Evolutionary conservation across 2,797 vertebrate genomes (phyloP), one percentile per base, ranked within the genome.

Genomic region (Sebastes diploproa): DNA sequence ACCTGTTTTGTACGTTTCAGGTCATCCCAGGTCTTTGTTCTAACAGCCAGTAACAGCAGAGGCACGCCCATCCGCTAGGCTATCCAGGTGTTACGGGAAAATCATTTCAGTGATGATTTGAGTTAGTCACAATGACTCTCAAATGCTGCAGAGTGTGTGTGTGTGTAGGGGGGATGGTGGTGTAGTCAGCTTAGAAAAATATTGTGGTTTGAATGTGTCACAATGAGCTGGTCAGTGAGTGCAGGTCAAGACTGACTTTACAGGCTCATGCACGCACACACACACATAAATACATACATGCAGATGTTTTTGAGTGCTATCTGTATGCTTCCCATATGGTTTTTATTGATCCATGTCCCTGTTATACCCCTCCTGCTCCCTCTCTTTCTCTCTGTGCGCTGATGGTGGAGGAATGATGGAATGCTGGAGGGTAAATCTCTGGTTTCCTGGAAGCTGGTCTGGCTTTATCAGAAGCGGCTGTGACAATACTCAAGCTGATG

Each of bases 391-490:
- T 81, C 73, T 20, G 62, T 71, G 78, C 83, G 23, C 88, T 89
- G 93, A 94, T 90, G 89, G 86, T 90, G 87, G 90, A 94, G 93
- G 94, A 94, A 93, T 93, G 94, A 94, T 92, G 92, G 91, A 94
- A 93, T 91, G 92, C 93, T 87, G 88, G 83, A 93, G 92, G 92
- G 91, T 94, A 94, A 93, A 92, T 93, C 93, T 93, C 90, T 87
- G 90, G 91, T 94, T 95, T 95, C 94, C 94, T 94, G 94, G 94
- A 95, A 95, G 92, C 90, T 86, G 86, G 87, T 90, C 85, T 72
- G 87, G 77, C 87, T 94, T 95, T 94, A 94, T 95, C 94, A 93
- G 92, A 94, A 94, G 91, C 92, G 93, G 93, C 93, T 94, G 94
- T 95, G 93, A 95, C 93, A 94, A 92, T 92, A 92, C 91, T 80